A percentile compares a stretch with the other conserved stretches of the same genome.
Conservation (phyloP, 1,140 invertebrate species). For the Lutraria rhynchaena region DNA sequence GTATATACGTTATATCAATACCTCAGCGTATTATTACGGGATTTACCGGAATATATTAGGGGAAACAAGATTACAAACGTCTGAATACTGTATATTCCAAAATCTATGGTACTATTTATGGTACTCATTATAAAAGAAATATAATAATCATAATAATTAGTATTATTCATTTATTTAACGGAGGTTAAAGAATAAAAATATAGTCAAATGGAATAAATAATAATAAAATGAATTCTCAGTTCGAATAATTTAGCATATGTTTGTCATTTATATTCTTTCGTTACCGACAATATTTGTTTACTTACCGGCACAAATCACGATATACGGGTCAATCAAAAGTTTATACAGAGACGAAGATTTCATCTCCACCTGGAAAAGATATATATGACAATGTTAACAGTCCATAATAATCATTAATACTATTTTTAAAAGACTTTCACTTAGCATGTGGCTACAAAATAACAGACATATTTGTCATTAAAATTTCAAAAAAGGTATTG, state of each 20-base stretch:
- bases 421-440: too few relatives aligned
- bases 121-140: too few relatives aligned
- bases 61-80: too few relatives aligned
- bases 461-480: too few relatives aligned
- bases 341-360: slow-evolving; percentile 11
- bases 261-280: background rate
- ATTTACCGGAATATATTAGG: too few relatives aligned
- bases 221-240: background rate
- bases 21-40: too few relatives aligned
- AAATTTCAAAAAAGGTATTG: too few relatives aligned
- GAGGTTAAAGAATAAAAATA: background rate
- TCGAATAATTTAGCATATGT: background rate
- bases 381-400: background rate
- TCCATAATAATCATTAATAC: too few relatives aligned
- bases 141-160: background rate
- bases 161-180: background rate
- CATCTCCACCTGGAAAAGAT: slow-evolving; percentile 24
- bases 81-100: too few relatives aligned
- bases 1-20: too few relatives aligned
- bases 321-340: slow-evolving; percentile 45
- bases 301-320: slow-evolving; percentile 46
- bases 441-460: too few relatives aligned
- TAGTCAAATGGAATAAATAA: background rate
- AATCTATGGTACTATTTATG: too few relatives aligned
- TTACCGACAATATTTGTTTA: slow-evolving; percentile 4